Conservation (phyloP, 2,113 vertebrate genomes). For the Nerophis lumbriciformis region DNA sequence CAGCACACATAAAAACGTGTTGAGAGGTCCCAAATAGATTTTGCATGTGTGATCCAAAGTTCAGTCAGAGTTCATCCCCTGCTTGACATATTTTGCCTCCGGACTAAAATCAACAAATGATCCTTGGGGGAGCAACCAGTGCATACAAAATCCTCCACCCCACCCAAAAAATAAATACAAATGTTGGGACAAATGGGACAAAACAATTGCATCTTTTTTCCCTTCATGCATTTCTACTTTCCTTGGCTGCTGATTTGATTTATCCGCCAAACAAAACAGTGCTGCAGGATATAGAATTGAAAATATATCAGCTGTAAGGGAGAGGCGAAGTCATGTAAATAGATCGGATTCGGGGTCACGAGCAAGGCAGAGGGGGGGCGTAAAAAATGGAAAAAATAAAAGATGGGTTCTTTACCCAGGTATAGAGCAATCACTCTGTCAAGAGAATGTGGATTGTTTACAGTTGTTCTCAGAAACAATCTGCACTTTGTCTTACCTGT, state of each 20-base stretch:
- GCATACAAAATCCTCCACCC: neutral
- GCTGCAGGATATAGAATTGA: constrained; percentile 50
- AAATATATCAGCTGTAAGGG: constrained; percentile 53
- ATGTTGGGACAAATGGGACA: constrained; percentile 13
- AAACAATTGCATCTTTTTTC: constrained; percentile 27
- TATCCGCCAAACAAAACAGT: constrained; percentile 39
- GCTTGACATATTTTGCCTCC: constrained; percentile 39
- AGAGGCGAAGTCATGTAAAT: constrained; percentile 54
- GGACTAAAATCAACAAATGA: constrained; percentile 54
- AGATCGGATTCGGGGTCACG: constrained; percentile 45
- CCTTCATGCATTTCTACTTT: constrained; percentile 30
- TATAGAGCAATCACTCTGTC: neutral
- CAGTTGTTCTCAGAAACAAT: neutral
- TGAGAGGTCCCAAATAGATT: constrained; percentile 39
- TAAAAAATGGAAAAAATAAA: constrained; percentile 21
- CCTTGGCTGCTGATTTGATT: constrained; percentile 51
- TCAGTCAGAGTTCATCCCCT: constrained; percentile 58
- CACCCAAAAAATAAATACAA: constrained; percentile 1
- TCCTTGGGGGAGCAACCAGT: constrained; percentile 11
- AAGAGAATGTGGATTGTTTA: neutral
- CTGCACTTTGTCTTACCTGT: neutral
- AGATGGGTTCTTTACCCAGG: neutral
- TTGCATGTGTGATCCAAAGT: constrained; percentile 37
- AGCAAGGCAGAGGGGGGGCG: constrained; percentile 12
- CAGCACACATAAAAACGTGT: constrained; percentile 18